Conservation (phyloP, 2,888 invertebrate species). For the Drosophila subquinaria region DNA sequence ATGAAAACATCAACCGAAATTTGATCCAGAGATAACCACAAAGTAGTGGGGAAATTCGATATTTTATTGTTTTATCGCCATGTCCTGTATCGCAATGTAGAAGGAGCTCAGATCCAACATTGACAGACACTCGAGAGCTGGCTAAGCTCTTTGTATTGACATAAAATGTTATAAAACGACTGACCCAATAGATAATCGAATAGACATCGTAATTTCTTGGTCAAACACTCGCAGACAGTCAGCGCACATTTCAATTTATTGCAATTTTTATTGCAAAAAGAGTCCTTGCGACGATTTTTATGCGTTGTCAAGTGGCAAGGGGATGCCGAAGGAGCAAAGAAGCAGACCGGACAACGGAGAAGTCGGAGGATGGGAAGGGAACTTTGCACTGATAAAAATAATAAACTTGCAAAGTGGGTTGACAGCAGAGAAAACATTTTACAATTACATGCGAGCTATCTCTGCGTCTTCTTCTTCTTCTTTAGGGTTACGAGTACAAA, state of each 20-base stretch:
- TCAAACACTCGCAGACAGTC: slow-evolving; percentile 48
- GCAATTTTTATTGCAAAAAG: slow-evolving; percentile 69
- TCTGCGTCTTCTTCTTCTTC: not conserved
- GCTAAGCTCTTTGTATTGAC: slow-evolving; percentile 41
- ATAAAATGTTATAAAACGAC: slow-evolving; percentile 55
- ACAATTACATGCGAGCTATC: slow-evolving; percentile 63
- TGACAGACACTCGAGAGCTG: slow-evolving; percentile 37
- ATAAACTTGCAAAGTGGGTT: slow-evolving; percentile 62
- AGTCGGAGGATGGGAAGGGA: not conserved
- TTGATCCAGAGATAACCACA: slow-evolving; percentile 12
- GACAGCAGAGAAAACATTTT: slow-evolving; percentile 62
- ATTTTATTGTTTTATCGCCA: not conserved
- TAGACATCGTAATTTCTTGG: slow-evolving; percentile 57
- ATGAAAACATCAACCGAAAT: slow-evolving; percentile 16
- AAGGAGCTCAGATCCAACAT: not conserved
- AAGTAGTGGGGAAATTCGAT: not conserved
- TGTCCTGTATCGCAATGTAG: not conserved
- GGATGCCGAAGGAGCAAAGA: not conserved
- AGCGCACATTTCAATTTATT: slow-evolving; percentile 74
- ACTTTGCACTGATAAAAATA: slow-evolving; percentile 59
- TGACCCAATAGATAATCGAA: slow-evolving; percentile 55
- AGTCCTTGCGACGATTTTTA: slow-evolving; percentile 58
- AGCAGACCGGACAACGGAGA: not conserved
- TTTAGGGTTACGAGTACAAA: slow-evolving; percentile 33
- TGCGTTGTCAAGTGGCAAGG: slow-evolving; percentile 66